Evolutionary conservation across 2,888 invertebrate species (phyloP).

Genomic region (Phytoseiulus persimilis): DNA sequence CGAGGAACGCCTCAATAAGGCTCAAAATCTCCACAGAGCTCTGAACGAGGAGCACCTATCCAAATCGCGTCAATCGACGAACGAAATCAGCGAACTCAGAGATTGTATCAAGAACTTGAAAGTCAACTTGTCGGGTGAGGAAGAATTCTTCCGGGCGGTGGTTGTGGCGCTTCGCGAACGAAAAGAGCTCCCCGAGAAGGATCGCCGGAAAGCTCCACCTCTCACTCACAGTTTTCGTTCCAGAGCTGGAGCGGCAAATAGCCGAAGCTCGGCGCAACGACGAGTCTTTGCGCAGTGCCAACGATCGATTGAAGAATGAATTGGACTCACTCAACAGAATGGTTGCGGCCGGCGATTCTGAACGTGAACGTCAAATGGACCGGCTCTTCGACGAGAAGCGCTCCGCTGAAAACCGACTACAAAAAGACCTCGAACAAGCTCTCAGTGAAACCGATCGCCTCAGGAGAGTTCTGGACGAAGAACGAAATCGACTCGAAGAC

Average conservation of each 20-base stretch:
- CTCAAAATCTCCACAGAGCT: background rate
- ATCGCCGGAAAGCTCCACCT: no score
- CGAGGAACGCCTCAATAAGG: background rate
- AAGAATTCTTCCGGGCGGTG: no score
- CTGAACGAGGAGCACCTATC: background rate
- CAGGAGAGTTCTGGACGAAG: background rate
- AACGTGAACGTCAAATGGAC: constrained; percentile 12
- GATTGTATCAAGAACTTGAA: constrained; percentile 13
- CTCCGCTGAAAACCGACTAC: background rate
- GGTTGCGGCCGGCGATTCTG: background rate
- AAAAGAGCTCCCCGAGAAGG: no score
- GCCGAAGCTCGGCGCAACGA: background rate
- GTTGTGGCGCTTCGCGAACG: no score
- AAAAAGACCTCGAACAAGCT: background rate
- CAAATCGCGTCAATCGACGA: background rate
- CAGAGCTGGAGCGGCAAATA: background rate
- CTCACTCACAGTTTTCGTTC: background rate
- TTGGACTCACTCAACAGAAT: constrained; percentile 7
- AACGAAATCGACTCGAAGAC: constrained; percentile 21
- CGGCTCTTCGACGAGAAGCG: constrained; percentile 6
- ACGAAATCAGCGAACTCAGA: constrained; percentile 41
- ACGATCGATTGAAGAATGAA: background rate
- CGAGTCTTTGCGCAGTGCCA: background rate
- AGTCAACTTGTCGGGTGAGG: background rate
- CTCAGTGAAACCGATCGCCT: constrained; percentile 14